A percentile compares a stretch with the other conserved stretches of the same genome.
Conservation (phyloP, 2,113 vertebrate species). For the Cyanoliseus patagonus region DNA sequence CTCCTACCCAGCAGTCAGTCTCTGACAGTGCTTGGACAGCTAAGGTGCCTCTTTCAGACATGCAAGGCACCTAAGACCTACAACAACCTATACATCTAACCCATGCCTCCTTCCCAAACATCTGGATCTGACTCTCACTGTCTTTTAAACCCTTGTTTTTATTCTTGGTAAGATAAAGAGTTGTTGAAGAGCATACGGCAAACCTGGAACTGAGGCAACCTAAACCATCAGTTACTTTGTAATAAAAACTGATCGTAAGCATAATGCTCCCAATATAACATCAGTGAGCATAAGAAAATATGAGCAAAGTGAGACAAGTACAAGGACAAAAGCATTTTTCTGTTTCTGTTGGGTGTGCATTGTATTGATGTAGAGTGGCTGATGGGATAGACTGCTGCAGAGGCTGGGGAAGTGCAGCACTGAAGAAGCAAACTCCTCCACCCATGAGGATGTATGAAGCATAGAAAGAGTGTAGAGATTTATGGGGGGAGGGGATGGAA, state of each 20-base stretch:
- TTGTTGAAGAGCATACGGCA: not conserved
- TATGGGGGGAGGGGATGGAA: rapidly evolving
- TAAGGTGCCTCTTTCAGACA: not conserved
- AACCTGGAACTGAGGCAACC: not conserved
- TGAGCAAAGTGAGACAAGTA: not conserved
- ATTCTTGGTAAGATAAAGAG: not conserved
- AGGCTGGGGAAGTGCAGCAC: not conserved
- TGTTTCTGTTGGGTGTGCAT: not conserved
- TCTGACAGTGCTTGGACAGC: not conserved
- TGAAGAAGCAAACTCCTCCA: not conserved
- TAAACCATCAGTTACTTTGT: not conserved
- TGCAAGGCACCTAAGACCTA: not conserved
- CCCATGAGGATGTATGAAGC: not conserved
- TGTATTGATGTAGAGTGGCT: not conserved
- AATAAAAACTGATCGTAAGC: not conserved
- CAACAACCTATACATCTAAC: not conserved
- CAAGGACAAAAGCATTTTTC: not conserved
- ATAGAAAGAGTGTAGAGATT: not conserved
- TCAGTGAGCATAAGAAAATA: not conserved
- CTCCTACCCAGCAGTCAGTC: not conserved
- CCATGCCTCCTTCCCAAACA: not conserved
- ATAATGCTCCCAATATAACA: not conserved
- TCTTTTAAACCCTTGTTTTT: not conserved
- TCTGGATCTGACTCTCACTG: not conserved
- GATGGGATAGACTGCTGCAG: not conserved